Percentiles rank a stretch among this genome's conserved stretches.
These are phyloP conservation scores for Acronicta alni DNA, from an alignment of 2,888 invertebrate species.

Conservation along the genomic window DNA sequence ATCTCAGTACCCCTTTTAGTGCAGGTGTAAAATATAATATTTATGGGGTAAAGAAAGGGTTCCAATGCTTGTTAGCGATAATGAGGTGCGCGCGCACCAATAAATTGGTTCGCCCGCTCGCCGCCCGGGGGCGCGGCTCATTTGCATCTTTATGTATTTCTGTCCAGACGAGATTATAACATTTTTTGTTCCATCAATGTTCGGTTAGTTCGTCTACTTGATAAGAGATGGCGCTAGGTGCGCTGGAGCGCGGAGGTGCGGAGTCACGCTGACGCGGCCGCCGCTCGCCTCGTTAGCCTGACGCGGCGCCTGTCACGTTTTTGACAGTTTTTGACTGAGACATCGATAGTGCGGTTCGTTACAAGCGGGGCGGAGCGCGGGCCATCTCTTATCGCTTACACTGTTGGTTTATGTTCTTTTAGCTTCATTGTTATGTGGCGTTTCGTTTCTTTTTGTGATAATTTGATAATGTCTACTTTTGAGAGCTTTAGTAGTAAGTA, in stretches of 20 bases:
- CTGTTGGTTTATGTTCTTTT: conserved; percentile 84
- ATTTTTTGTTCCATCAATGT: conserved; percentile 47
- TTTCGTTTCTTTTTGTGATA: conserved; percentile 73
- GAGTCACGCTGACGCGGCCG: conserved; percentile 75
- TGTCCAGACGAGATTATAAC: conserved; percentile 63
- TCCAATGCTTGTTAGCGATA: conserved; percentile 86
- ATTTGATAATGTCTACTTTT: conserved; percentile 67
- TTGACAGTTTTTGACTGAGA: conserved; percentile 89
- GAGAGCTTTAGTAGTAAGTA: conserved; percentile 58
- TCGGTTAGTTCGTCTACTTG: conserved; percentile 69
- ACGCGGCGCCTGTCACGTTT: conserved; percentile 87
- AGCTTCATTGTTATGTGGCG: conserved; percentile 78
- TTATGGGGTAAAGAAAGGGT: conserved; percentile 85
- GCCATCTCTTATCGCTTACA: conserved; percentile 78
- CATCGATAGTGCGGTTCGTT: conserved; percentile 87
- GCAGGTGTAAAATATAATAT: conserved; percentile 88
- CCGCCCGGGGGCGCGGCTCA: conserved; percentile 83
- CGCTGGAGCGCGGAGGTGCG: conserved; percentile 61
- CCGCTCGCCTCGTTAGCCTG: conserved; percentile 85
- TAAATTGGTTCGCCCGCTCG: conserved; percentile 81
- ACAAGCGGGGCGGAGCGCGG: conserved; percentile 80
- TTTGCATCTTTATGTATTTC: conserved; percentile 85
- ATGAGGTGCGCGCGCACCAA: conserved; percentile 85
- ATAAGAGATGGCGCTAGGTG: conserved; percentile 77
- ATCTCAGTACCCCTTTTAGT: conserved; percentile 66